Conservation (phyloP, 2,888 invertebrate genomes). For the Dorcus hopei region DNA sequence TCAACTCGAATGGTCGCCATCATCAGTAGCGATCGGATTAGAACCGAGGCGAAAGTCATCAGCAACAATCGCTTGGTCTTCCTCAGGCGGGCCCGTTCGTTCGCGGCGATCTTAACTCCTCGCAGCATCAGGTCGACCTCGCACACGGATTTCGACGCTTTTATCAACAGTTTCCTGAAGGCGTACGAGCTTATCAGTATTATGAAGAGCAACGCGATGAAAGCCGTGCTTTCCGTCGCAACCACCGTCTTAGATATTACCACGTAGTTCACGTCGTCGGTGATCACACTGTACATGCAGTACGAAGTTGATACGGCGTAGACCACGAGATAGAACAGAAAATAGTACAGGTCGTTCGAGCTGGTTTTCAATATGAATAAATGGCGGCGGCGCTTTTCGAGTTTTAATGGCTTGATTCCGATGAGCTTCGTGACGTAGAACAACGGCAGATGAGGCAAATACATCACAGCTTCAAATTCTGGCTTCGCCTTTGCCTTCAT, state of each 20-base stretch:
- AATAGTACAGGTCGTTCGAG: background rate
- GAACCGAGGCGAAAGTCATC: constrained; percentile 22
- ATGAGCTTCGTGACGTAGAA: constrained; percentile 1
- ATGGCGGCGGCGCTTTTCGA: too few relatives aligned
- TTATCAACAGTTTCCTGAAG: background rate
- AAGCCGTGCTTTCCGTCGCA: too few relatives aligned
- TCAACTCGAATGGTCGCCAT: constrained; percentile 26
- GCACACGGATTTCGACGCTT: background rate
- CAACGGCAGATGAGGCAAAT: constrained; percentile 1
- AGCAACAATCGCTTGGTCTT: constrained; percentile 5
- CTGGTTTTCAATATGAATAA: too few relatives aligned
- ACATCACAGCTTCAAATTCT: background rate
- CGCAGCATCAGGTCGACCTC: background rate
- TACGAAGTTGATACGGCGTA: background rate
- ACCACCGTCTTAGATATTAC: too few relatives aligned
- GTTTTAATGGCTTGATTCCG: constrained; percentile 1
- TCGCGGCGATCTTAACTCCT: background rate
- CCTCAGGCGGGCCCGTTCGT: background rate
- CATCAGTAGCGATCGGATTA: constrained; percentile 23
- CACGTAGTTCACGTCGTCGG: too few relatives aligned
- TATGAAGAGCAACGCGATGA: background rate
- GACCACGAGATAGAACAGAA: background rate
- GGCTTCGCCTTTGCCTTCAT: too few relatives aligned
- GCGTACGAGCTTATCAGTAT: background rate
- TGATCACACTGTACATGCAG: background rate